Conservation (phyloP, 2,113 vertebrate genomes). For the Mobula birostris region DNA sequence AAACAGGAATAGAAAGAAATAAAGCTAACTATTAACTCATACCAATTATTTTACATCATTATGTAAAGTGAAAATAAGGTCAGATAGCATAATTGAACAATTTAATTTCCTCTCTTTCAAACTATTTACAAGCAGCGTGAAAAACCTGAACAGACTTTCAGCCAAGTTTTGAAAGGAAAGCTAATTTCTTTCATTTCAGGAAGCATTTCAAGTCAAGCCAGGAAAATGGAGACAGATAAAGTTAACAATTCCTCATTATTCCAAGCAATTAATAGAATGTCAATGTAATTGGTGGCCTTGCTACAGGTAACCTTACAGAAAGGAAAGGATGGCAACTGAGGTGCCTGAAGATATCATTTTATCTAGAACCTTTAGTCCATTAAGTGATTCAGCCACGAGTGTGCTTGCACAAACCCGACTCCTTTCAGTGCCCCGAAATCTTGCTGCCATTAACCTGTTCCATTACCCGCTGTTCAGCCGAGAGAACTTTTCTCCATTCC, state of each 20-base stretch:
- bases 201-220: neutral
- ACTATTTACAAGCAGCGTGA: neutral
- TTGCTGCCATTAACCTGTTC: neutral
- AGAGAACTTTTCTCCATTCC: neutral
- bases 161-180: neutral
- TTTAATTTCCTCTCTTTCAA: neutral
- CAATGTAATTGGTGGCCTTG: neutral
- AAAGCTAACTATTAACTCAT: neutral
- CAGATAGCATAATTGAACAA: neutral
- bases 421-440: neutral
- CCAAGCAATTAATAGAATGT: neutral
- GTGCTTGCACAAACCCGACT: neutral
- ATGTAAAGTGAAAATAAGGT: neutral
- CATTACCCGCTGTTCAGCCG: no score
- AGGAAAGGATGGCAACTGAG: neutral
- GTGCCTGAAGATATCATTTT: neutral
- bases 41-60: neutral
- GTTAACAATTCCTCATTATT: neutral
- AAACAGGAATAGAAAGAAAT: neutral
- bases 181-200: neutral
- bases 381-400: neutral
- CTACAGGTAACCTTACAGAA: neutral
- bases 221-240: neutral
- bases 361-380: neutral
- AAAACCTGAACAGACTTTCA: neutral